phyloP scores from a whole-genome alignment of 2,113 vertebrate genomes.

The Carlito syrichta region DNA sequence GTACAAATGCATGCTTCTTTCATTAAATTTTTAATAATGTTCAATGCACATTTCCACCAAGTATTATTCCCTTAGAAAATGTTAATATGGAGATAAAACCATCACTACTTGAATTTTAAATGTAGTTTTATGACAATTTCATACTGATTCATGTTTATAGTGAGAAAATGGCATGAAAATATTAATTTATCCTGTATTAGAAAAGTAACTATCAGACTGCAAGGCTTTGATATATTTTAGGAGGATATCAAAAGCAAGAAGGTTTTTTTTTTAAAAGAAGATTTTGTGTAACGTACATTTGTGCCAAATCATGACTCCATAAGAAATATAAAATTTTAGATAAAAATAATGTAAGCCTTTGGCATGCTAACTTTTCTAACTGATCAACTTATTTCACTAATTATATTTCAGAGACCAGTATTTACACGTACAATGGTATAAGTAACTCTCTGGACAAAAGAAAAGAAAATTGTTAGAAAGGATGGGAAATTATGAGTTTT shows the following conservation, averaged over 20 bases:
- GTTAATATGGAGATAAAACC: neutral
- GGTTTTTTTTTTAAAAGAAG: neutral
- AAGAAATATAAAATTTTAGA: neutral
- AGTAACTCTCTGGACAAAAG: neutral
- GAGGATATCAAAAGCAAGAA: neutral
- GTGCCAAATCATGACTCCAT: neutral
- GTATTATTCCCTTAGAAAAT: neutral
- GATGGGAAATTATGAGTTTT: fast-evolving
- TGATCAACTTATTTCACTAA: neutral
- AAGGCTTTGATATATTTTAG: neutral
- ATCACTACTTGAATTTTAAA: neutral
- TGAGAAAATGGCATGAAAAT: neutral
- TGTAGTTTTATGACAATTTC: neutral
- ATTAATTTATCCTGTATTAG: neutral
- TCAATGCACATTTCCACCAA: neutral
- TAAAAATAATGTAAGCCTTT: neutral
- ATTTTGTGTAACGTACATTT: too few relatives aligned
- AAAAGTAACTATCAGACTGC: neutral
- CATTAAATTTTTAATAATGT: neutral
- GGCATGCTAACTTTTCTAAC: neutral
- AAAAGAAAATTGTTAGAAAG: neutral
- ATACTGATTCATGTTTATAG: neutral
- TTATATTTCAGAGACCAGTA: fast-evolving
- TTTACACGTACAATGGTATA: neutral
- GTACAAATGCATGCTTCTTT: neutral